phyloP scores from a whole-genome alignment of 2,113 vertebrate genomes.

The Oreochromis niloticus region DNA sequence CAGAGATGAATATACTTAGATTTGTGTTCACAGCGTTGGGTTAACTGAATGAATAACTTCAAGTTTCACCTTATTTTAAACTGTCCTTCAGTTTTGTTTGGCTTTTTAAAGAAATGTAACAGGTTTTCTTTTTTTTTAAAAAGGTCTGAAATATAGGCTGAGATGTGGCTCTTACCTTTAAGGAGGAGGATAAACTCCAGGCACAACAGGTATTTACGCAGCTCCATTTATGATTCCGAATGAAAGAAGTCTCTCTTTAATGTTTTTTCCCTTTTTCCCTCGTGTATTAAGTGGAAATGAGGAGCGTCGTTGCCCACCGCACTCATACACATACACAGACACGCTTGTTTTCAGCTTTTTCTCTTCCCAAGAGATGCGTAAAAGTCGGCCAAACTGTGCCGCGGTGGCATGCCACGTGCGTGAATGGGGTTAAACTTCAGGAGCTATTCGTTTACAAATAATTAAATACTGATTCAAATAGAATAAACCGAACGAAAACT shows the following conservation, averaged over 20 bases:
- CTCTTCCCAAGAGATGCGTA: constrained; percentile 35
- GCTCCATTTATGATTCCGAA: constrained; percentile 62
- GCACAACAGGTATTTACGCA: constrained; percentile 55
- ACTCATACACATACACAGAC: not conserved
- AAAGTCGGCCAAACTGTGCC: constrained; percentile 21
- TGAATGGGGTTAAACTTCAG: not conserved
- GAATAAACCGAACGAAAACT: not conserved
- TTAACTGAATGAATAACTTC: not conserved
- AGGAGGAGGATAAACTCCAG: constrained; percentile 64
- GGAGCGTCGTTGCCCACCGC: not conserved
- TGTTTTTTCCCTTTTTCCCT: not conserved
- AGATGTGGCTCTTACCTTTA: constrained; percentile 61
- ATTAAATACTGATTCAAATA: not conserved
- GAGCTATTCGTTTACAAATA: not conserved
- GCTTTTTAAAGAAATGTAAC: not conserved
- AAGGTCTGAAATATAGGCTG: not conserved
- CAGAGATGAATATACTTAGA: not conserved
- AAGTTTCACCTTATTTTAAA: not conserved
- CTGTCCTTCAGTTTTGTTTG: not conserved
- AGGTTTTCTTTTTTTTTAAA: not conserved
- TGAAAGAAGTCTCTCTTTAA: not conserved
- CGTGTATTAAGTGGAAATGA: constrained; percentile 20
- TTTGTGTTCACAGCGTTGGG: not conserved
- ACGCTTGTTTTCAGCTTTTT: constrained; percentile 1
- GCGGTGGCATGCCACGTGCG: constrained; percentile 27